Conservation (phyloP, 2,797 vertebrate genomes). For the Pseudochromis fuscus region DNA sequence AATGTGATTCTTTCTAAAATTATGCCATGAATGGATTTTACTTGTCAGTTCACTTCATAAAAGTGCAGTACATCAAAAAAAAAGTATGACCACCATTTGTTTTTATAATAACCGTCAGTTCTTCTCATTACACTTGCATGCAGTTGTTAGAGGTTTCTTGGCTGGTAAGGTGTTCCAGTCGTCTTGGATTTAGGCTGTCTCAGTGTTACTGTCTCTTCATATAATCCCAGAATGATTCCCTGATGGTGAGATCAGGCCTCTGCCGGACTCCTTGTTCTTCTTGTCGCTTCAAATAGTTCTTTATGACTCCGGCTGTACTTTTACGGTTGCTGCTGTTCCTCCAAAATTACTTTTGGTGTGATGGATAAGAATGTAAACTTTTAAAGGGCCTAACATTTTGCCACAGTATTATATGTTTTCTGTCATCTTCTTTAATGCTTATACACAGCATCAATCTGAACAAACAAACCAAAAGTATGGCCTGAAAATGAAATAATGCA, state of each 20-base stretch:
- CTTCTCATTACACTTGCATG: neutral
- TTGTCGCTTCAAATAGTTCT: neutral
- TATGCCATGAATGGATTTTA: neutral
- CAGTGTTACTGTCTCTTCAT: neutral
- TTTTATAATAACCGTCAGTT: neutral
- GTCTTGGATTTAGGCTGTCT: neutral
- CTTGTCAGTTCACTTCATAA: neutral
- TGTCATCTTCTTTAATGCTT: neutral
- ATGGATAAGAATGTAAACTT: neutral
- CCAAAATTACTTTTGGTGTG: neutral
- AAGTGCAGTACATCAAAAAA: neutral
- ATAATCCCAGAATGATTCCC: neutral
- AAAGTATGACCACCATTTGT: too few relatives aligned
- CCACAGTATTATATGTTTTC: neutral
- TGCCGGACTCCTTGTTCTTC: neutral
- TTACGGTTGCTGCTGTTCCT: neutral
- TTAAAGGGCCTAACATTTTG: too few relatives aligned
- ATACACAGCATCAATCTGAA: neutral
- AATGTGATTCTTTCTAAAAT: neutral
- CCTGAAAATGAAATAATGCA: neutral
- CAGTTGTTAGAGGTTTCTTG: neutral
- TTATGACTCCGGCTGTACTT: neutral
- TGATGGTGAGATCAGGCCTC: neutral
- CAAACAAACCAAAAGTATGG: neutral
- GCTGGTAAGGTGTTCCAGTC: neutral